These are phyloP conservation scores for Lateolabrax maculatus DNA, from an alignment of 2,797 vertebrate species.

Conservation along the genomic window DNA sequence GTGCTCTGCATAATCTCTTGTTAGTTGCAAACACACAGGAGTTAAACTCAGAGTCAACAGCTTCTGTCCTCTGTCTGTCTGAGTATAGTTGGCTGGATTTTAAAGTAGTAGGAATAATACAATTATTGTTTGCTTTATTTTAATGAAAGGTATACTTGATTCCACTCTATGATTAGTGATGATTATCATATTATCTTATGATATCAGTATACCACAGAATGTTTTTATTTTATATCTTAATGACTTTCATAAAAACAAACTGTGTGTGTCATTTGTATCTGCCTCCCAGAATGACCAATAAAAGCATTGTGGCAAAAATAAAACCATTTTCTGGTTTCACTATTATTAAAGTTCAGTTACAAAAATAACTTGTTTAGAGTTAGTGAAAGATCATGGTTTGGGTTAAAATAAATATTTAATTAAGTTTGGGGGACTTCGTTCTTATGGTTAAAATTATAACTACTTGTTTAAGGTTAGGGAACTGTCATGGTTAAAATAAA, in stretches of 20 bases:
- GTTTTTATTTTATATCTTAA: neutral
- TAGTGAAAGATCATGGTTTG: neutral
- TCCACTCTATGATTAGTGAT: neutral
- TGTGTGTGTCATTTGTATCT: too few species aligned
- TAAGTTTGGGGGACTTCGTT: too few species aligned
- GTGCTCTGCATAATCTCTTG: conserved; percentile 34
- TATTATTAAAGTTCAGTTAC: neutral
- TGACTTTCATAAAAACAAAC: too few species aligned
- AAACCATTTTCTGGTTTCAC: neutral
- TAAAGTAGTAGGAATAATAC: neutral
- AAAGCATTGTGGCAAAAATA: neutral
- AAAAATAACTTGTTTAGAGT: neutral
- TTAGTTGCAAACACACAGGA: conserved; percentile 20
- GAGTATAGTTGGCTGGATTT: conserved; percentile 7
- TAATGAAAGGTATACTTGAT: neutral
- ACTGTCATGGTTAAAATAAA: neutral
- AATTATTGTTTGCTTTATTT: neutral
- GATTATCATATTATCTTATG: too few species aligned
- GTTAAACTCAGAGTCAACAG: conserved; percentile 7
- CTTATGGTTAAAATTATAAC: too few species aligned
- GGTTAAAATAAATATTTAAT: neutral
- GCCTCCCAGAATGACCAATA: neutral
- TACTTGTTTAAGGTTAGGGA: too few species aligned
- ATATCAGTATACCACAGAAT: neutral
- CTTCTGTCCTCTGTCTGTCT: conserved; percentile 20